Percentiles rank a stretch among this genome's conserved stretches.
Evolutionary conservation across 1,140 invertebrate genomes (phyloP).

Genomic region (Drosophila paulistorum): DNA sequence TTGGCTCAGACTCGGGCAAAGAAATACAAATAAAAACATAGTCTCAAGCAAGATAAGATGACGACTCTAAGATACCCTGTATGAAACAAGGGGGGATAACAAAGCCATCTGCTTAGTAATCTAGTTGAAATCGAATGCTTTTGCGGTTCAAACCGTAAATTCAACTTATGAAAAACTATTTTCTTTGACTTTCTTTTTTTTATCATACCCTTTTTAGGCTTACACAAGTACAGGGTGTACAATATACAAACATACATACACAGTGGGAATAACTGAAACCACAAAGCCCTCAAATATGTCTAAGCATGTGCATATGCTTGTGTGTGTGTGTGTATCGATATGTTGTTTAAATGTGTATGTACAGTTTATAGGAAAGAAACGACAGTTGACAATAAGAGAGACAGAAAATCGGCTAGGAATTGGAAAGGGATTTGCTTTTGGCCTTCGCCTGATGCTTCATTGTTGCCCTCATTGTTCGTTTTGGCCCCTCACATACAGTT

Average conservation of each 20-base stretch:
- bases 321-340: constrained; percentile 28
- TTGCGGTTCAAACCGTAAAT: too few species aligned
- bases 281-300: constrained; percentile 59
- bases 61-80: neutral
- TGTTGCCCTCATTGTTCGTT: constrained; percentile 48
- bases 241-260: constrained; percentile 21
- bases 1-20: constrained; percentile 26
- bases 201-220: constrained; percentile 1
- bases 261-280: constrained; percentile 26
- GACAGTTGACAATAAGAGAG: constrained; percentile 29
- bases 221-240: neutral
- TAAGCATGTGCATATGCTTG: constrained; percentile 32
- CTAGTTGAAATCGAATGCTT: too few species aligned
- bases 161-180: too few species aligned
- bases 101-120: too few species aligned
- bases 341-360: neutral
- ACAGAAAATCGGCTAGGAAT: constrained; percentile 14
- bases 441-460: constrained; percentile 35
- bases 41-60: neutral
- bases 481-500: constrained; percentile 43
- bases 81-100: neutral
- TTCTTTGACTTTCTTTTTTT: too few species aligned
- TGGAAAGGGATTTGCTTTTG: constrained; percentile 58
- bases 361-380: constrained; percentile 10
- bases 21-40: constrained; percentile 20